These are phyloP conservation scores for Augochlorella aurata DNA, from an alignment of 2,888 invertebrate species.

Conservation along the genomic window DNA sequence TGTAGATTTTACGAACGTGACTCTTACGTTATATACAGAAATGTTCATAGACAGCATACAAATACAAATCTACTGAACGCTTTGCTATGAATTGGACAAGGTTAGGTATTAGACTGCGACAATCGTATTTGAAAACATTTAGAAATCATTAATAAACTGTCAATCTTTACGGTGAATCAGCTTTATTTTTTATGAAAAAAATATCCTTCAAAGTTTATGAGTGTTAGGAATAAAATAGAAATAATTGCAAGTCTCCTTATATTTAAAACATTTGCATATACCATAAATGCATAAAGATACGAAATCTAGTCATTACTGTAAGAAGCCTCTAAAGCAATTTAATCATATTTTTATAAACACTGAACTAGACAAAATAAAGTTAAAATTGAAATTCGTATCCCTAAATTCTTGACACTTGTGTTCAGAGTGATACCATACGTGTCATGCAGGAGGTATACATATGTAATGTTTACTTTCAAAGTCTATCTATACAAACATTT, in stretches of 20 bases:
- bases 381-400: background rate
- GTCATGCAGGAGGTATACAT: background rate
- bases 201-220: background rate
- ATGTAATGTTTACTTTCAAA: conserved; percentile 2
- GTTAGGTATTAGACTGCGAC: background rate
- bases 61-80: background rate
- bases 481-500: background rate
- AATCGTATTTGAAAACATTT: background rate
- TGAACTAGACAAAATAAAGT: background rate
- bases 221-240: background rate
- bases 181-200: background rate
- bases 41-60: background rate
- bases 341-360: background rate
- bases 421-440: background rate
- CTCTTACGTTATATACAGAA: conserved; percentile 14
- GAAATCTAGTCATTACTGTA: background rate
- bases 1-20: conserved; percentile 24
- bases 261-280: background rate
- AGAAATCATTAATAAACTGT: background rate
- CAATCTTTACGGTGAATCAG: background rate
- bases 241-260: background rate
- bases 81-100: background rate
- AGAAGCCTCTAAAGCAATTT: background rate
- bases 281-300: background rate
- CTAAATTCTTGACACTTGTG: background rate